Evolutionary conservation across 2,113 vertebrate genomes (phyloP).

Genomic region (Elachura formosa): DNA sequence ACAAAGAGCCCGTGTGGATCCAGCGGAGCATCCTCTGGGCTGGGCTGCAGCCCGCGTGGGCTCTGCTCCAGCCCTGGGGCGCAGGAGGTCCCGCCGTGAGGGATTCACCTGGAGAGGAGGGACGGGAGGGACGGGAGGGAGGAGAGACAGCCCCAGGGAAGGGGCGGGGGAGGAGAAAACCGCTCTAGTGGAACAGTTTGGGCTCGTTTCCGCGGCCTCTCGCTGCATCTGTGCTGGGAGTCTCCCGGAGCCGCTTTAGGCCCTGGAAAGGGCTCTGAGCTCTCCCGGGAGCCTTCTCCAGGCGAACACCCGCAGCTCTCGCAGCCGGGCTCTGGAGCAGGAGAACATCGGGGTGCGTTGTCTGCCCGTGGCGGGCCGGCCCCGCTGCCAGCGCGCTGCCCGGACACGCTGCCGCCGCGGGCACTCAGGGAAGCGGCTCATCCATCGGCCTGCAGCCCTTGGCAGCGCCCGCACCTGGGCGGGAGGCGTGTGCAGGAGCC

Average conservation of each 20-base stretch:
- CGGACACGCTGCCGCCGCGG: background rate
- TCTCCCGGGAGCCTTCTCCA: background rate
- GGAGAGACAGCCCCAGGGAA: background rate
- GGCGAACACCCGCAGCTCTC: background rate
- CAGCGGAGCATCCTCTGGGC: background rate
- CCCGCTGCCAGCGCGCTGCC: background rate
- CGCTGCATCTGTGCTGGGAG: background rate
- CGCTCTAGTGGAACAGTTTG: background rate
- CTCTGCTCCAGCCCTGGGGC: background rate
- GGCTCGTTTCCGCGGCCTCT: background rate
- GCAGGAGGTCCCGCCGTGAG: background rate
- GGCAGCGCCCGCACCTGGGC: background rate
- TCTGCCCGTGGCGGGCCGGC: background rate
- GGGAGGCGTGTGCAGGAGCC: background rate
- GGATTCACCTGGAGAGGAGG: background rate
- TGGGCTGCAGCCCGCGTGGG: background rate
- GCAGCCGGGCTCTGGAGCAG: background rate
- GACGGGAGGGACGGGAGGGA: background rate
- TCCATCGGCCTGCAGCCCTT: too few species aligned
- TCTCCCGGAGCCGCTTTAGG: background rate
- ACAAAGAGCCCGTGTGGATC: background rate
- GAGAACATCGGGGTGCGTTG: too few species aligned
- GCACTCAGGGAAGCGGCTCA: rapidly evolving
- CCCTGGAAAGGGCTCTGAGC: background rate
- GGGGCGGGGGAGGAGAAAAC: background rate